Conservation (phyloP, 2,113 vertebrate genomes). For the Apodemus sylvaticus region DNA sequence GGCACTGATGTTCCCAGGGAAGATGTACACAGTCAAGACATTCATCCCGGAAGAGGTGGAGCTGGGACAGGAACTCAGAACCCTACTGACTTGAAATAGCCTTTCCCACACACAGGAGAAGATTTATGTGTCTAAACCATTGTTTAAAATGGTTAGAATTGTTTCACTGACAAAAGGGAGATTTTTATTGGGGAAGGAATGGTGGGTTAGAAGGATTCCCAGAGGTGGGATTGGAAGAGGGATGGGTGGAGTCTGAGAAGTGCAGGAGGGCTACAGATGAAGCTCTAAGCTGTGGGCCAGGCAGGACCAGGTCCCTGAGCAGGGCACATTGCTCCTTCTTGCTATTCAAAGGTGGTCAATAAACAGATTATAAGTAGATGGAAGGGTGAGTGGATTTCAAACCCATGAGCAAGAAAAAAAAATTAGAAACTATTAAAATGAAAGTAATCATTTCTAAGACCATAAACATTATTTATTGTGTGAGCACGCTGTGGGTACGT, state of each 20-base stretch:
- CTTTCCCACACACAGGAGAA: neutral
- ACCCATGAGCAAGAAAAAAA: neutral
- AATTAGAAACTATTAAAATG: neutral
- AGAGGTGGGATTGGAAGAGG: neutral
- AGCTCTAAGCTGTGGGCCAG: neutral
- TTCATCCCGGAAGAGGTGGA: neutral
- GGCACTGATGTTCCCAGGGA: neutral
- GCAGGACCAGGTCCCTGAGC: neutral
- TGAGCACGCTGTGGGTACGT: too few species aligned
- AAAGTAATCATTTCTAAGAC: neutral
- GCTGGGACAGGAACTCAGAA: neutral
- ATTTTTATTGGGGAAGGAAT: neutral
- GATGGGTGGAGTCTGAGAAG: neutral
- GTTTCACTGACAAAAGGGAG: neutral
- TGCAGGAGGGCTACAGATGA: neutral
- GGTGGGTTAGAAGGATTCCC: neutral
- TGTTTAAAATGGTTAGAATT: slow-evolving; percentile 27
- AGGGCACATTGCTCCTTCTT: neutral
- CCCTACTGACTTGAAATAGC: neutral
- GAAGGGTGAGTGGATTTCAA: neutral
- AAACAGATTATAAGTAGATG: neutral
- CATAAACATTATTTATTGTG: neutral
- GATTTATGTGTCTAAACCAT: neutral
- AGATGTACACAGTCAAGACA: neutral
- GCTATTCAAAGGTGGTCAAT: neutral